phyloP scores from a whole-genome alignment of 2,888 invertebrate genomes.

The Tetragnatha montana region DNA sequence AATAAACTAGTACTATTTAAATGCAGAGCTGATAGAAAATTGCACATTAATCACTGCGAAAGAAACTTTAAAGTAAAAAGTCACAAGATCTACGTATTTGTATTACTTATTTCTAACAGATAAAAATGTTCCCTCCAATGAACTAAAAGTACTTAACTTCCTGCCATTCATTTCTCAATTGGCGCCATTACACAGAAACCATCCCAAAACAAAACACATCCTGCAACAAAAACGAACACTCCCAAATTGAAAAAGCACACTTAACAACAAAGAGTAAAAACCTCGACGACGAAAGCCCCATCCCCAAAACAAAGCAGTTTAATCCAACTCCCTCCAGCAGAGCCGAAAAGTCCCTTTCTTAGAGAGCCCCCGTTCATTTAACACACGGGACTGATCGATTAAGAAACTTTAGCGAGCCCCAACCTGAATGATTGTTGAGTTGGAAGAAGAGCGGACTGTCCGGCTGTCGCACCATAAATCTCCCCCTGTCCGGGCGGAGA shows the following conservation, averaged over 20 bases:
- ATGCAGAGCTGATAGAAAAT: too few species aligned
- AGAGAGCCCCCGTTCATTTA: not conserved
- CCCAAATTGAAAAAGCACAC: not conserved
- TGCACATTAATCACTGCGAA: too few species aligned
- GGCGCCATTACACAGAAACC: not conserved
- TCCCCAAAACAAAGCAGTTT: not conserved
- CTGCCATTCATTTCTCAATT: too few species aligned
- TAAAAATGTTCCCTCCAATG: too few species aligned
- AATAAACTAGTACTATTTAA: too few species aligned
- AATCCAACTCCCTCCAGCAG: not conserved
- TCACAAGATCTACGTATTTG: too few species aligned
- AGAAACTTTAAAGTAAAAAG: too few species aligned
- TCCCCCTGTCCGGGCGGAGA: slow-evolving; percentile 3
- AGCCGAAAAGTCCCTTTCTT: not conserved
- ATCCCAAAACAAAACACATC: not conserved
- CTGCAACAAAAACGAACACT: not conserved
- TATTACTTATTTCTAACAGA: too few species aligned
- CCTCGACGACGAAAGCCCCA: not conserved
- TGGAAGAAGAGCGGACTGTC: not conserved
- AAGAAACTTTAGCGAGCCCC: not conserved
- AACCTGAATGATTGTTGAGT: not conserved
- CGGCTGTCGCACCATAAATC: slow-evolving; percentile 49
- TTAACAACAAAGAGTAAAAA: not conserved
- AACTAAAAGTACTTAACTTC: too few species aligned
- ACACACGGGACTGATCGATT: not conserved